A percentile compares a stretch with the other conserved stretches of the same genome.
Evolutionary conservation across 2,797 vertebrate species (phyloP).

Genomic region (Fistularia commersonii): DNA sequence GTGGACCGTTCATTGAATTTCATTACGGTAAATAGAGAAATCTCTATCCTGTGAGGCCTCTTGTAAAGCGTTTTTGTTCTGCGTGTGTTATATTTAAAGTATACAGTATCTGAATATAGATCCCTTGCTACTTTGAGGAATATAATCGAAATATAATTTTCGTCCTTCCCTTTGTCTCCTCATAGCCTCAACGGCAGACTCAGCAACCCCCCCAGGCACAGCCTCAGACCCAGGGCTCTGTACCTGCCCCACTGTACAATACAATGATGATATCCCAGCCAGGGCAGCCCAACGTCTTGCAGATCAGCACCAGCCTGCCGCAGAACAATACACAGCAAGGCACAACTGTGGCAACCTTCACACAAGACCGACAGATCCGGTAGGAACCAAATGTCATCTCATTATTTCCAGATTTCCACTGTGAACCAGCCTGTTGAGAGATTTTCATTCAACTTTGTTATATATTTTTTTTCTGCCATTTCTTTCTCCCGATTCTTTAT

Average conservation of each 20-base stretch:
- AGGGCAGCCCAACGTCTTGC: slow-evolving; percentile 83
- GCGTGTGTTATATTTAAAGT: no score
- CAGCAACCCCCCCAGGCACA: slow-evolving; percentile 71
- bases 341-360: slow-evolving; percentile 83
- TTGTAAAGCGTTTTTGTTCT: no score
- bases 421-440: neutral
- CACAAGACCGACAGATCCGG: slow-evolving; percentile 90
- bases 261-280: slow-evolving; percentile 98
- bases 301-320: slow-evolving; percentile 86
- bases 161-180: neutral
- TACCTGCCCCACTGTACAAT: slow-evolving; percentile 86
- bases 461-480: neutral
- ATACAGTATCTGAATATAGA: no score
- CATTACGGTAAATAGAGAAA: no score
- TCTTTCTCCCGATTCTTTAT: neutral
- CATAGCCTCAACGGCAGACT: slow-evolving; percentile 54
- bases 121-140: no score
- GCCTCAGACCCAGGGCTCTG: slow-evolving; percentile 65
- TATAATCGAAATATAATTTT: neutral
- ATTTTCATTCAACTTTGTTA: neutral
- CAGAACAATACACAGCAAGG: slow-evolving; percentile 84
- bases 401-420: neutral
- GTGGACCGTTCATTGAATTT: no score
- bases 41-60: no score
- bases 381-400: slow-evolving; percentile 31